These are phyloP conservation scores for Hassar affinis DNA, from an alignment of 2,113 vertebrate species.

Conservation along the genomic window DNA sequence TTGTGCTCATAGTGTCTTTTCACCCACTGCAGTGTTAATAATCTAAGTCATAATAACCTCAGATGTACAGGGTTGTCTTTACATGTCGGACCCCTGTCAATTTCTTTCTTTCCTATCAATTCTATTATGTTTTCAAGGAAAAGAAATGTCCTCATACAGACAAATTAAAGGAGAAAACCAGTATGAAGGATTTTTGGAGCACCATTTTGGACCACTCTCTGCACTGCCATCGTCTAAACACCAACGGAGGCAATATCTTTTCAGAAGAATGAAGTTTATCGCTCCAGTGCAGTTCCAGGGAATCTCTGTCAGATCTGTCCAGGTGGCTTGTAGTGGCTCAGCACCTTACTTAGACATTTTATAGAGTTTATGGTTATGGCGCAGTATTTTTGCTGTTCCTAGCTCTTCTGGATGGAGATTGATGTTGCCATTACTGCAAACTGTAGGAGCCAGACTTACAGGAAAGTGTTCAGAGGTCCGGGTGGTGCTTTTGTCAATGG, in stretches of 20 bases:
- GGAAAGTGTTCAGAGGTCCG: background rate
- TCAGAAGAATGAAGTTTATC: background rate
- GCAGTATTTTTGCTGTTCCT: background rate
- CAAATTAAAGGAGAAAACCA: background rate
- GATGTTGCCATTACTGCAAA: background rate
- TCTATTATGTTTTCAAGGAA: too few species aligned
- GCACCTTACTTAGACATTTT: background rate
- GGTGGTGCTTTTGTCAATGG: background rate
- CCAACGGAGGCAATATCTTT: background rate
- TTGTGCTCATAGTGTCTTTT: background rate
- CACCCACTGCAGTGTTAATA: background rate
- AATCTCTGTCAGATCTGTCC: background rate
- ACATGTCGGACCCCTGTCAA: background rate
- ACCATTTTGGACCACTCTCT: background rate
- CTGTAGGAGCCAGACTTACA: background rate
- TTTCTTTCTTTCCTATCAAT: too few species aligned
- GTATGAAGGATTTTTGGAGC: background rate
- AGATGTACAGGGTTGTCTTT: background rate
- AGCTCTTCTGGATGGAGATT: slow-evolving; percentile 10
- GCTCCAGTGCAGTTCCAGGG: background rate
- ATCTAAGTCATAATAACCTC: background rate
- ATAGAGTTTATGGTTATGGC: background rate
- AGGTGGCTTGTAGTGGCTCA: background rate
- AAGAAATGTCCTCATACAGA: too few species aligned
- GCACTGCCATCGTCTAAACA: background rate